A percentile compares a stretch with the other conserved stretches of the same genome.
These are phyloP conservation scores for Cinclus mexicanus DNA, from an alignment of 2,113 vertebrate species.

Conservation along the genomic window DNA sequence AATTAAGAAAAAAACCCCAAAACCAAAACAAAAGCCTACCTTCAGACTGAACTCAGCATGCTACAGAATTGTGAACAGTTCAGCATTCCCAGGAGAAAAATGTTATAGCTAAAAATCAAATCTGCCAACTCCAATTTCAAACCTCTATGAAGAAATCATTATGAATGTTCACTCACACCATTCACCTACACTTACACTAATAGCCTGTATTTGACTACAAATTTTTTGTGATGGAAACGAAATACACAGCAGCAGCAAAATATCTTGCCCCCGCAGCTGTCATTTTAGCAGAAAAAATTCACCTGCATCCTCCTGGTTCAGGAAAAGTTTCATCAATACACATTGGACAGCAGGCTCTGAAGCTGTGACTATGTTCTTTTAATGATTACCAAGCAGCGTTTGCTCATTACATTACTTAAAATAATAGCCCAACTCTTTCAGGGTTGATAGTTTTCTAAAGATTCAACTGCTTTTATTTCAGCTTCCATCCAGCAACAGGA, in stretches of 20 bases:
- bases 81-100: not conserved
- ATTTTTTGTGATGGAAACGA: slow-evolving; percentile 4
- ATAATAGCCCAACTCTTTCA: not conserved
- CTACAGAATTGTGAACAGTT: not conserved
- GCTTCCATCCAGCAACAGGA: not conserved
- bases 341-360: not conserved
- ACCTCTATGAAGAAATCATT: not conserved
- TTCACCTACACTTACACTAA: not conserved
- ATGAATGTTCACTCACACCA: not conserved
- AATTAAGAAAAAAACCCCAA: not conserved
- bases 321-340: slow-evolving; percentile 1
- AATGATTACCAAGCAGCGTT: slow-evolving; percentile 10
- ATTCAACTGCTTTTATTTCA: slow-evolving; percentile 21
- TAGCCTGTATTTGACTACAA: not conserved
- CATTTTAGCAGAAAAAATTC: slow-evolving; percentile 21
- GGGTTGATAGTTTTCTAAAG: not conserved
- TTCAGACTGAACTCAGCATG: not conserved
- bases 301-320: not conserved
- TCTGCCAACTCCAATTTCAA: not conserved
- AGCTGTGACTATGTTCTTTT: not conserved
- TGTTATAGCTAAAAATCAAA: not conserved
- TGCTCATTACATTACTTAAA: slow-evolving; percentile 32
- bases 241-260: slow-evolving; percentile 8
- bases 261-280: not conserved
- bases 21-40: not conserved